Evolutionary conservation across 1,140 invertebrate genomes (phyloP), one percentile per base, ranked within the genome.

Genomic region (Neodiprion lecontei): DNA sequence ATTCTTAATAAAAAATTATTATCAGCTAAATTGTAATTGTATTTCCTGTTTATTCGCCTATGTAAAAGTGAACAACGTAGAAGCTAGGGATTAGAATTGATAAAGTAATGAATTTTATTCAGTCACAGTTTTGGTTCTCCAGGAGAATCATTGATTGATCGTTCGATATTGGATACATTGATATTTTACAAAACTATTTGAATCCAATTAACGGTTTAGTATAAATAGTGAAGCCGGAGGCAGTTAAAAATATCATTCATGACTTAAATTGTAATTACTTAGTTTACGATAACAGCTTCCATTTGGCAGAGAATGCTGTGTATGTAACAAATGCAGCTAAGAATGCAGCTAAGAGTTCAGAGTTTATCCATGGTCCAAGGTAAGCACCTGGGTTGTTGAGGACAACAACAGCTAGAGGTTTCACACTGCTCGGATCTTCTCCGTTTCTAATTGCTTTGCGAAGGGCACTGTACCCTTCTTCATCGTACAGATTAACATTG

Each of bases 331-430:
- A 84, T 75, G 94, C 90, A 4, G 95, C 94, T 1, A 95, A 85
- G 49, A 93, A 87, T 11, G 94, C 94, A 50, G 97, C 97, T 66
- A 98, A 88, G 48, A 97, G 92, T 90, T 99, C 97, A 11, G 96
- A 96, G 81, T 97, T 97, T 11, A 99, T 91, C 93, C 95, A 95
- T 9, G 96, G 96, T 14, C 97, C 97, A 78, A 93, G 94, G 88
- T 96, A 98, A 75, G 96, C 93, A 78, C 96, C 95, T 75, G 95
- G 93, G 83, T 97, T 95, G 77, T 93, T 92, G 1, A 98, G 85
- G 40, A 91, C 90, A 66, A 98, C 92, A 69, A 93, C 92, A 74
- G 93, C 91, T 10, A 98, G 85, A 1, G 95, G 93, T 77, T 94
- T 92, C 9, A 97, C 92, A 68, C 88, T 86, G 68, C 90, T 89